Evolutionary conservation across 2,888 invertebrate genomes (phyloP), one percentile per base, ranked within the genome.

Genomic region (Atrina japonica): DNA sequence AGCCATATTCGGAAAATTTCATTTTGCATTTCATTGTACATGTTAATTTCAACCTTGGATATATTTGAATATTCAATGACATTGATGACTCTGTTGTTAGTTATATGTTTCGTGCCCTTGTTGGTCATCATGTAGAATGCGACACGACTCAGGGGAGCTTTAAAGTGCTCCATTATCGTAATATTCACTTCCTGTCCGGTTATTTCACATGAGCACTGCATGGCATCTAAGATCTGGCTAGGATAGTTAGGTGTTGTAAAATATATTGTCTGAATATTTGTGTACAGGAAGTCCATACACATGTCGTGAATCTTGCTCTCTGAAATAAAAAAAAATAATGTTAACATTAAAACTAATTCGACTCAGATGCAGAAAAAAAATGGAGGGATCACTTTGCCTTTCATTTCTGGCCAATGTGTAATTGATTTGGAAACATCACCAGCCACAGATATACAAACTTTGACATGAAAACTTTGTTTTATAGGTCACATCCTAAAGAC

Each of bases 241-340:
- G 71, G 71, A 23, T 67, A 71, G 23, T 58, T 23, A 2, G 71
- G 71, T 3, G 71, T 58, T 21, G 45, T 60, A 14, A 71, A 35
- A 40, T 67, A 71, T 3, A 63, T 9, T 21, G 29, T 47, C 21
- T 53, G 18, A 25, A 23, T 25, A 47, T 67, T 29, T 9, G n/a
- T 47, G 14, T 47, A n/a, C 21, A 16, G 45, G 18, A 63, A 56
- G 30, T 63, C 45, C 1, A 27, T 58, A 41, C 71, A 71, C 23
- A 67, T 18, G 27, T 66, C 52, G 41, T 63, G 49, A 16, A 49
- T 66, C n/a, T 56, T 41, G 7, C 49, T 9, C 47, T 56, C 70
- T 71, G 70, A 41, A 41, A 58, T 18, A 1, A 58, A 16, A 21
- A 23, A 18, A 58, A 23, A 2, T 35, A 58, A 25, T 41, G n/a